A percentile compares a stretch with the other conserved stretches of the same genome.
Evolutionary conservation across 1,140 invertebrate species (phyloP).

Genomic region (Pseudomyrmex dendroicus): DNA sequence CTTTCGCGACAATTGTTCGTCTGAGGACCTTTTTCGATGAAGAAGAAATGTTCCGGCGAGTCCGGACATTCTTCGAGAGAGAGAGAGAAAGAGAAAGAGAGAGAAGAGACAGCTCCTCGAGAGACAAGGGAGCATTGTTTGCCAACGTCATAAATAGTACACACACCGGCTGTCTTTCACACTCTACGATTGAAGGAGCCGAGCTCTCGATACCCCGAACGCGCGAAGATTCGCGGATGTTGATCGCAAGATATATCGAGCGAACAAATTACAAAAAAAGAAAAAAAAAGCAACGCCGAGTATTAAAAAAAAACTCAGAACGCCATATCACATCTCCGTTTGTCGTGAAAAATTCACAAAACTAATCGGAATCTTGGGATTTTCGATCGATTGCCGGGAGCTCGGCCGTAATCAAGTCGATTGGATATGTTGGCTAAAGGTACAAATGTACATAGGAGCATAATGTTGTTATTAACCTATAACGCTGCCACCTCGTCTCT

Average conservation of each 20-base stretch:
- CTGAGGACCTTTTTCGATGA: conserved; percentile 20
- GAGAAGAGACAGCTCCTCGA: not conserved
- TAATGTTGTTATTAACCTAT: conserved; percentile 83
- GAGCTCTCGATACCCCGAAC: conserved; percentile 75
- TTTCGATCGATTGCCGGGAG: conserved; percentile 67
- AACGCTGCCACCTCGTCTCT: conserved; percentile 55
- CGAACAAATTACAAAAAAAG: not conserved
- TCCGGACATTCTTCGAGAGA: conserved; percentile 7
- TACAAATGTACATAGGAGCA: conserved; percentile 85
- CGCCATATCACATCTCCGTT: not conserved
- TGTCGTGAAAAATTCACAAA: not conserved
- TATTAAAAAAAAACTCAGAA: not conserved
- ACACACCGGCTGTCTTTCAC: conserved; percentile 83
- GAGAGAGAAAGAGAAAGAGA: conserved; percentile 26
- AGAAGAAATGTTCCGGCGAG: conserved; percentile 27
- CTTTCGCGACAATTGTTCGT: not conserved
- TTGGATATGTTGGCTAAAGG: conserved; percentile 82
- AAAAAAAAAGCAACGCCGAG: not conserved
- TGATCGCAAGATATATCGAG: not conserved
- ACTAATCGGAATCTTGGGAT: not conserved
- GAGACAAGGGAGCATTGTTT: conserved; percentile 17
- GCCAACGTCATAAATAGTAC: conserved; percentile 76
- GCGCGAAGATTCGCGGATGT: conserved; percentile 32
- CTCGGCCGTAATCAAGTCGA: conserved; percentile 78
- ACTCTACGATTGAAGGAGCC: conserved; percentile 79